Evolutionary conservation across 1,140 invertebrate species (phyloP).

Genomic region (Aphaenogaster rudis): DNA sequence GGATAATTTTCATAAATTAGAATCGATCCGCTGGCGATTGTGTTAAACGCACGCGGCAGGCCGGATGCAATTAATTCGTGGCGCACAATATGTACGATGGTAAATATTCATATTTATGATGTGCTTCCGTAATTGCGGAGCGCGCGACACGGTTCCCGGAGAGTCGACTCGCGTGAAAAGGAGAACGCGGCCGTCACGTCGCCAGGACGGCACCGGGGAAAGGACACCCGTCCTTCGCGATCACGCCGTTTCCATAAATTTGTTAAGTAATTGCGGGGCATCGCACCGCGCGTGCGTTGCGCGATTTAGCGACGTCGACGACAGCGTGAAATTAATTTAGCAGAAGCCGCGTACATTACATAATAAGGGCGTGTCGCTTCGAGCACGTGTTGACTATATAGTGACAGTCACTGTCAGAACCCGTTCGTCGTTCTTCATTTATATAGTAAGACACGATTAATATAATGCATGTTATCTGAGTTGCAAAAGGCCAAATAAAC

Average conservation of each 20-base stretch:
- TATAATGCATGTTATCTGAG: background rate
- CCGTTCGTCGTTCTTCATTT: background rate
- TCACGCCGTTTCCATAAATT: conserved; percentile 51
- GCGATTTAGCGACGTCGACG: conserved; percentile 30
- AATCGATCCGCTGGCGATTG: conserved; percentile 29
- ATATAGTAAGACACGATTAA: background rate
- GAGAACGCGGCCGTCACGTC: conserved; percentile 25
- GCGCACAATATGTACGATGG: background rate
- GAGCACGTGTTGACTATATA: background rate
- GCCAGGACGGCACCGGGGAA: background rate
- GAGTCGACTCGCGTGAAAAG: conserved; percentile 21
- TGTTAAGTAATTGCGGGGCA: conserved; percentile 52
- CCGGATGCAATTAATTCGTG: conserved; percentile 55
- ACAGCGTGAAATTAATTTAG: conserved; percentile 58
- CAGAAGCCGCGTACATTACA: conserved; percentile 27
- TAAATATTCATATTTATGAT: conserved; percentile 62
- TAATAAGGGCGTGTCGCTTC: conserved; percentile 45
- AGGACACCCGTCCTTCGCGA: background rate
- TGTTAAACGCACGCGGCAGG: background rate
- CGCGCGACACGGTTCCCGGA: conserved; percentile 37
- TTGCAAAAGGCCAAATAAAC: background rate
- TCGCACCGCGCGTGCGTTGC: conserved; percentile 16
- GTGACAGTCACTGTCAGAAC: conserved; percentile 11
- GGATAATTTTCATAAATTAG: conserved; percentile 51
- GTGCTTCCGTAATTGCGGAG: conserved; percentile 39